These are phyloP conservation scores for Atractosteus spatula DNA, from an alignment of 2,113 vertebrate species.

Conservation along the genomic window DNA sequence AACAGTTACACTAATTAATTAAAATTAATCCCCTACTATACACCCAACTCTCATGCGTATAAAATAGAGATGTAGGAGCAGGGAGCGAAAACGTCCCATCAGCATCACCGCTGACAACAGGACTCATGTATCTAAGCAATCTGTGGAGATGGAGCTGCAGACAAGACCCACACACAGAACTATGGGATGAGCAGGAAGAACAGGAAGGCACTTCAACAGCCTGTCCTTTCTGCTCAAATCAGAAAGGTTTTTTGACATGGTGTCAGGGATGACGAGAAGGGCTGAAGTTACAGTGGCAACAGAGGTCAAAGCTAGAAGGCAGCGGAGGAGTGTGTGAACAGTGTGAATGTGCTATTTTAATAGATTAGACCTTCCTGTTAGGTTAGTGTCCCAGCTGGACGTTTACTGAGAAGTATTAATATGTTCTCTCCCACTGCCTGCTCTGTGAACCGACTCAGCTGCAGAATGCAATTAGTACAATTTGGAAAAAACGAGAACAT, in stretches of 20 bases:
- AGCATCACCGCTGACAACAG: too few species aligned
- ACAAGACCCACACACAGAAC: too few species aligned
- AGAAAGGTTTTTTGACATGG: neutral
- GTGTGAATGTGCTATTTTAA: neutral
- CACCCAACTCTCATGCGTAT: too few species aligned
- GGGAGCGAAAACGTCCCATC: too few species aligned
- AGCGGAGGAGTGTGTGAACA: neutral
- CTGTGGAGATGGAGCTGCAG: neutral
- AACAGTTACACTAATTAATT: too few species aligned
- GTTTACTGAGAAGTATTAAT: neutral
- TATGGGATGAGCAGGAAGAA: neutral
- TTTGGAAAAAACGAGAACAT: neutral
- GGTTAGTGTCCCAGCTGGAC: constrained; percentile 12
- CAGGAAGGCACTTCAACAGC: neutral
- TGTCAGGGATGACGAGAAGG: neutral
- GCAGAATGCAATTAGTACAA: neutral
- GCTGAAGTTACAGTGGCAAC: neutral
- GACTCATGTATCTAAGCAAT: neutral
- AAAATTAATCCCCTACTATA: too few species aligned
- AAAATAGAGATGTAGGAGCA: too few species aligned
- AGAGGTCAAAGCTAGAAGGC: constrained; percentile 8
- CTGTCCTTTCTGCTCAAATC: neutral
- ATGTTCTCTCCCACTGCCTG: neutral
- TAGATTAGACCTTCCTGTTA: neutral
- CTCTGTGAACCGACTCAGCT: neutral